phyloP scores from a whole-genome alignment of 2,888 invertebrate genomes.

The Drosophila macrospina region DNA sequence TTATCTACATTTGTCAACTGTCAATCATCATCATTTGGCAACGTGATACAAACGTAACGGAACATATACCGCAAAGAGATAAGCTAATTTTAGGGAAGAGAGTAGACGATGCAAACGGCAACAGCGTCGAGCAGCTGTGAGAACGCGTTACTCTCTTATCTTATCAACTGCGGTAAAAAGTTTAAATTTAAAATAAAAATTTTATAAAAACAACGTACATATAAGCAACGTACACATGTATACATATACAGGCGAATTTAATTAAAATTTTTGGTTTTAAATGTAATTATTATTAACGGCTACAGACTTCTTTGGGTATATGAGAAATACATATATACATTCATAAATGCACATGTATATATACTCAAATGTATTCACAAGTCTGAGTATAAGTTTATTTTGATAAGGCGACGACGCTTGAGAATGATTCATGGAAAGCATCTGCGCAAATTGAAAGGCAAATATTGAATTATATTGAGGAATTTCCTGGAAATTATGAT shows the following conservation, averaged over 20 bases:
- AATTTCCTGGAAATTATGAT: constrained; percentile 11
- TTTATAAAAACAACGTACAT: not conserved
- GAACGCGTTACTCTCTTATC: constrained; percentile 25
- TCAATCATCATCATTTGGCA: constrained; percentile 30
- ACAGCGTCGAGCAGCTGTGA: constrained; percentile 24
- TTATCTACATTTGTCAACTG: constrained; percentile 17
- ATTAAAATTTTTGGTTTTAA: not conserved
- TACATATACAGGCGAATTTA: no score
- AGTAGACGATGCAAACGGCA: not conserved
- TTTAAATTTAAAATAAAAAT: not conserved
- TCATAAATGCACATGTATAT: not conserved
- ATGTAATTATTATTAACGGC: not conserved
- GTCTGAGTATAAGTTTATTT: constrained; percentile 5
- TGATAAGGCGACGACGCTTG: constrained; percentile 34
- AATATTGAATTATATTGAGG: constrained; percentile 46
- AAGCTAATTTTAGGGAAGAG: not conserved
- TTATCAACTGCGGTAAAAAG: constrained; percentile 49
- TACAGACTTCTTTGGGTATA: not conserved
- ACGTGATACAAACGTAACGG: constrained; percentile 34
- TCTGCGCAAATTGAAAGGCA: constrained; percentile 47
- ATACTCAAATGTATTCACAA: not conserved
- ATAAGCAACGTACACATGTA: no score
- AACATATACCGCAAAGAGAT: not conserved
- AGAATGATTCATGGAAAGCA: constrained; percentile 53
- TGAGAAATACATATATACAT: not conserved